A percentile compares a stretch with the other conserved stretches of the same genome.
phyloP scores from a whole-genome alignment of 2,113 vertebrate species.

The Monarcha castaneiventris region DNA sequence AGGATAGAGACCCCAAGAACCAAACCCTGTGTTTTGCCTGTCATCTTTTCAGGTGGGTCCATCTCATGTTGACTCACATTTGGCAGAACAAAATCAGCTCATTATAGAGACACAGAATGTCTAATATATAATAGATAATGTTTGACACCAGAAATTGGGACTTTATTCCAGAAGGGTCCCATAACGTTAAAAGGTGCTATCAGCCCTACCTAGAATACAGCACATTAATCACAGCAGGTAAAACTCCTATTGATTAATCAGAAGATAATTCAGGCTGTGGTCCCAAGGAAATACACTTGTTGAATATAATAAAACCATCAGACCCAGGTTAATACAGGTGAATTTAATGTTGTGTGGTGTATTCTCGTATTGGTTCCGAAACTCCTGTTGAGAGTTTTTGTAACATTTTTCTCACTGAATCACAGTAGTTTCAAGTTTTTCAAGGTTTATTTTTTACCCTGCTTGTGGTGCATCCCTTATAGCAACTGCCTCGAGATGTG shows the following conservation, averaged over 20 bases:
- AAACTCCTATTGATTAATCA: neutral
- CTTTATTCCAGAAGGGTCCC: neutral
- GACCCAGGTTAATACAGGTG: neutral
- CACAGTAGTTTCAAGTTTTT: neutral
- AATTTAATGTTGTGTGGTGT: neutral
- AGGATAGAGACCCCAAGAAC: neutral
- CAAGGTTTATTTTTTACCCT: neutral
- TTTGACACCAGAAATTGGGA: neutral
- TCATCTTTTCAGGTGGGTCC: neutral
- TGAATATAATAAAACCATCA: neutral
- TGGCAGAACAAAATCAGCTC: neutral
- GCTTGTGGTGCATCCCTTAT: neutral
- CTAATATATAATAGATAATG: neutral
- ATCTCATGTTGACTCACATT: neutral
- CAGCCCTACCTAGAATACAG: neutral
- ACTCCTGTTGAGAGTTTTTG: neutral
- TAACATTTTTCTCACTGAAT: neutral
- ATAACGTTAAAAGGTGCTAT: neutral
- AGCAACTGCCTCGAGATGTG: neutral
- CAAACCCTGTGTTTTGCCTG: fast-evolving
- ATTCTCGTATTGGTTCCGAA: neutral
- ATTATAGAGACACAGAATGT: neutral
- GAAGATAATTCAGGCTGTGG: neutral
- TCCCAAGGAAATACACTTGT: neutral
- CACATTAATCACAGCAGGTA: neutral